phyloP scores from a whole-genome alignment of 2,113 vertebrate genomes.

The Thomomys bottae region DNA sequence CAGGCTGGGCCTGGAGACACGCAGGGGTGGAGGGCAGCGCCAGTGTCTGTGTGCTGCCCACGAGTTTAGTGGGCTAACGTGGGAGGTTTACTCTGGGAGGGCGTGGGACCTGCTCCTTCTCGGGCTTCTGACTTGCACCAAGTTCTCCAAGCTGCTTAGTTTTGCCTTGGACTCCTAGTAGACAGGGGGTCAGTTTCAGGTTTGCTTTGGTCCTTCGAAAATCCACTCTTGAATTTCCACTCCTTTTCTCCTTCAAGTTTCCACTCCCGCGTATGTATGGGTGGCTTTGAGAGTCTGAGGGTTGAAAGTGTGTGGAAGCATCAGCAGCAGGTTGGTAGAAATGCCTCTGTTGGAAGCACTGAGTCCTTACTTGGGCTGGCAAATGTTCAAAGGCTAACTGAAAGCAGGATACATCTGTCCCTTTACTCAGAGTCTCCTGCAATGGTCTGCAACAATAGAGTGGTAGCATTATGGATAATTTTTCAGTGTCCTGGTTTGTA shows the following conservation, averaged over 20 bases:
- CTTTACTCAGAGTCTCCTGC: no score
- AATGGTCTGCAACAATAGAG: neutral
- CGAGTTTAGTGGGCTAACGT: neutral
- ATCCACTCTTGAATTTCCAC: no score
- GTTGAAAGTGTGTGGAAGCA: neutral
- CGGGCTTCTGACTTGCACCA: neutral
- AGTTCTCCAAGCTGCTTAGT: neutral
- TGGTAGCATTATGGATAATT: neutral
- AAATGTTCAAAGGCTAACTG: no score
- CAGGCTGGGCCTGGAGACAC: neutral
- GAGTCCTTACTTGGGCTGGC: no score
- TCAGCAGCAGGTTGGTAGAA: no score
- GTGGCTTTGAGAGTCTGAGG: neutral
- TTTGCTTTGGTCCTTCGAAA: neutral
- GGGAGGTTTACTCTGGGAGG: neutral
- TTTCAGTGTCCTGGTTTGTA: conserved; percentile 28
- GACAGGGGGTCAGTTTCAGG: neutral
- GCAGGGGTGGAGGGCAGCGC: neutral
- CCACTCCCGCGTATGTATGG: neutral
- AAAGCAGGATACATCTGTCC: no score
- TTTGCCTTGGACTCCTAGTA: neutral
- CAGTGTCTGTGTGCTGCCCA: neutral
- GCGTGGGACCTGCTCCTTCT: neutral
- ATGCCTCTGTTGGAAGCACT: no score
- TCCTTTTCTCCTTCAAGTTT: neutral